Evolutionary conservation across 2,888 invertebrate genomes (phyloP).

Genomic region (Eledona agricola): DNA sequence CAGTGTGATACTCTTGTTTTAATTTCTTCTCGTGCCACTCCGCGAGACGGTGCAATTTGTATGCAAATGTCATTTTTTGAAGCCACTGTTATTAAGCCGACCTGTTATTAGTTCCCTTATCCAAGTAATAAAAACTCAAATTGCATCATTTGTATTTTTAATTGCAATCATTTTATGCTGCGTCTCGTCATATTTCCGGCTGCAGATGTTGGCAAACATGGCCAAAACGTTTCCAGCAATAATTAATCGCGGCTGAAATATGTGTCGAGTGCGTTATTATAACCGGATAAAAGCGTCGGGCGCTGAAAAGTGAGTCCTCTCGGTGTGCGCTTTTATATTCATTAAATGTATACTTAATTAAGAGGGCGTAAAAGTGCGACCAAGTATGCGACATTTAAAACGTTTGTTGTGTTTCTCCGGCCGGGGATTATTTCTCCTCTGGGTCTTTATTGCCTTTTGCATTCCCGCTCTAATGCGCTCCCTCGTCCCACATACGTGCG

Average conservation of each 20-base stretch:
- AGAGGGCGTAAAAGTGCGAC: slow-evolving; percentile 40
- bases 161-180: no score
- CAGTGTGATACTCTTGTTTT: no score
- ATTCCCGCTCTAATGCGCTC: slow-evolving; percentile 42
- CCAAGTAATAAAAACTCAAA: no score
- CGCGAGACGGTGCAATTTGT: background rate
- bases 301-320: slow-evolving; percentile 8
- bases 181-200: no score
- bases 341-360: slow-evolving; percentile 41
- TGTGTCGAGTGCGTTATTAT: slow-evolving; percentile 25
- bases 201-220: no score
- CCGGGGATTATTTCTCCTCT: slow-evolving; percentile 47
- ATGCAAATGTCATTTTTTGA: background rate
- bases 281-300: slow-evolving; percentile 8
- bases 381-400: slow-evolving; percentile 48
- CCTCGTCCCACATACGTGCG: slow-evolving; percentile 40
- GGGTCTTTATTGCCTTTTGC: slow-evolving; percentile 40
- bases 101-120: background rate
- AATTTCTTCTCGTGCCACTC: background rate
- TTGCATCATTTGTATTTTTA: no score
- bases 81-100: background rate
- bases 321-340: slow-evolving; percentile 29
- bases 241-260: slow-evolving; percentile 31
- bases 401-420: slow-evolving; percentile 50
- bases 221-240: slow-evolving; percentile 14